These are phyloP conservation scores for Oasisia sp. DNA, from an alignment of 2,888 invertebrate species.

Conservation along the genomic window DNA sequence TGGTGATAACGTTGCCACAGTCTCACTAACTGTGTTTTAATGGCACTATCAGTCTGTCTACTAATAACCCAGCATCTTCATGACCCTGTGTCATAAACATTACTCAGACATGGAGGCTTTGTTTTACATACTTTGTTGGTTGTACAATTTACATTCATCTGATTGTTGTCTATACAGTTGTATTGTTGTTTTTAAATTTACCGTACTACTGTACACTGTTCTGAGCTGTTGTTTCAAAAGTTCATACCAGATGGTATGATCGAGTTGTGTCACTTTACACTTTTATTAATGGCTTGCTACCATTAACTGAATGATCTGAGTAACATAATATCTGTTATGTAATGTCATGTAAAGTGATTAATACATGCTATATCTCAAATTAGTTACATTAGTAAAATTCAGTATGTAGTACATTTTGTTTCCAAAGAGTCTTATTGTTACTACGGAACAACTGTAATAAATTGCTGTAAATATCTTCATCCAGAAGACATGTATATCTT, in stretches of 20 bases:
- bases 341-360: not conserved
- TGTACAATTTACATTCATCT: not conserved
- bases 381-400: not conserved
- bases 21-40: not conserved
- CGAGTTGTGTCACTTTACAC: too few species aligned
- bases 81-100: not conserved
- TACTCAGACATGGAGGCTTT: not conserved
- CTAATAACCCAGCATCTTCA: not conserved
- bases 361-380: not conserved
- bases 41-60: not conserved
- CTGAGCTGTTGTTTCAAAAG: not conserved
- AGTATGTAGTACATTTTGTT: not conserved
- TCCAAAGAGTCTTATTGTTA: not conserved
- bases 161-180: not conserved
- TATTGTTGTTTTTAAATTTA: not conserved
- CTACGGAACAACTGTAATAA: not conserved
- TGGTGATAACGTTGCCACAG: not conserved
- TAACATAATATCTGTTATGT: not conserved
- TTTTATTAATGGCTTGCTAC: too few species aligned
- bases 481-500: not conserved
- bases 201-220: not conserved
- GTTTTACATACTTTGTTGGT: constrained; percentile 9
- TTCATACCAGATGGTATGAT: not conserved
- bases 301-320: not conserved
- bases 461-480: not conserved